phyloP scores from a whole-genome alignment of 92 coral and sea anemone species.

The Isaurus tuberculatus region DNA sequence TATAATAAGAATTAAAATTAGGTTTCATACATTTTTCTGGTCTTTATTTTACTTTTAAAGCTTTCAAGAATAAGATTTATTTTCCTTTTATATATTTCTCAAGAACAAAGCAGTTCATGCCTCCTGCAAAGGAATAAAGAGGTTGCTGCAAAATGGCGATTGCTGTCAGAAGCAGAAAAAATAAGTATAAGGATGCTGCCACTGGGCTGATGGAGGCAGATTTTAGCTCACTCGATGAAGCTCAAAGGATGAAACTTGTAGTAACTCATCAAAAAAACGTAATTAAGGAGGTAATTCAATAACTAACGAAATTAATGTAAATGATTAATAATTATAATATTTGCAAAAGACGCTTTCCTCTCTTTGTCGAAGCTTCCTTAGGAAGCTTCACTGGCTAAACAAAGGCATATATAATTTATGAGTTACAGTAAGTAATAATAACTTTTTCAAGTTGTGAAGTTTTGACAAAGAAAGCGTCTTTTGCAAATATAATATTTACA shows the following conservation, averaged over 20 bases:
- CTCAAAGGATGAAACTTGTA: background rate
- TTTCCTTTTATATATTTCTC: background rate
- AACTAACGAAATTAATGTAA: background rate
- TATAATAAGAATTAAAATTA: background rate
- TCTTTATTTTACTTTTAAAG: no score
- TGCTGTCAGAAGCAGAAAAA: background rate
- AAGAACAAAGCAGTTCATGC: background rate
- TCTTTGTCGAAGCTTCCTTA: no score
- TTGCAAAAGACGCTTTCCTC: background rate
- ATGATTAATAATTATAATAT: no score
- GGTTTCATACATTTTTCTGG: background rate
- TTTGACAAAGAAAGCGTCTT: no score
- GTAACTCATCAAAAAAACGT: background rate
- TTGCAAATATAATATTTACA: no score
- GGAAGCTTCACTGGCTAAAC: no score
- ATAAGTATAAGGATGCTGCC: background rate
- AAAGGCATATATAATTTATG: no score
- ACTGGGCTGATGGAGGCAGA: constrained; percentile 1
- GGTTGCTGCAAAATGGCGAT: background rate
- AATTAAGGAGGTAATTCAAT: background rate
- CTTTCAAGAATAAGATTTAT: background rate
- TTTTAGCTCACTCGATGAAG: background rate
- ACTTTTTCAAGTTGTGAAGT: no score
- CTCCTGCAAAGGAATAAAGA: background rate
- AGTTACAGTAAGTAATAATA: no score